Evolutionary conservation across 2,113 vertebrate species (phyloP).

Genomic region (Pedionomus torquatus): DNA sequence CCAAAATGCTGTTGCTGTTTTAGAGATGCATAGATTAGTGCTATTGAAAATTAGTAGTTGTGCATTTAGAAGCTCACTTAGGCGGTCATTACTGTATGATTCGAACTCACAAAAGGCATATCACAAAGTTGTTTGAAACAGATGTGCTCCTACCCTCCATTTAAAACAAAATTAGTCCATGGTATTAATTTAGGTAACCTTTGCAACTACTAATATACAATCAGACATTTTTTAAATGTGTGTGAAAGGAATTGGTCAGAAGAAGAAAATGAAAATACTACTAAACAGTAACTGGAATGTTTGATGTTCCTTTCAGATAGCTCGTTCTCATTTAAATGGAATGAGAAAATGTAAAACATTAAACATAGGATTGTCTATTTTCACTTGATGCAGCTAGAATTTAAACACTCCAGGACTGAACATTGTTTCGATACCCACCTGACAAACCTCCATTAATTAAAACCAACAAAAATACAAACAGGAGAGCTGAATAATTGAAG

Average conservation of each 20-base stretch:
- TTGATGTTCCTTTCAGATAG: neutral
- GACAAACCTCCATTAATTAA: neutral
- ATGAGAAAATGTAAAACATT: neutral
- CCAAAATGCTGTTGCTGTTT: neutral
- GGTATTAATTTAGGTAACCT: neutral
- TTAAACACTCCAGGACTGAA: neutral
- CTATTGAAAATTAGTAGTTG: neutral
- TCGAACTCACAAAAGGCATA: neutral
- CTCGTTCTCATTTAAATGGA: neutral
- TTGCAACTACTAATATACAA: neutral
- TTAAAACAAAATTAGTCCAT: neutral
- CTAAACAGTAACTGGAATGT: neutral
- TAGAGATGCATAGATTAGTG: neutral
- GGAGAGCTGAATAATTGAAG: neutral
- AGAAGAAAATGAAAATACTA: neutral
- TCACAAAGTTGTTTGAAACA: slow-evolving; percentile 5
- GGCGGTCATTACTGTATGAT: neutral
- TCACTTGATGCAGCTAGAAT: neutral
- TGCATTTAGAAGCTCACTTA: neutral
- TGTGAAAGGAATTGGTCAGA: neutral
- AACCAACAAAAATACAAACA: neutral
- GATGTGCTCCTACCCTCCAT: neutral
- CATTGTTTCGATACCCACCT: neutral
- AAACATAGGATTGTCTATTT: neutral
- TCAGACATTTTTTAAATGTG: neutral